phyloP scores from a whole-genome alignment of 1,140 invertebrate genomes.

The Hesperophylax magnus region DNA sequence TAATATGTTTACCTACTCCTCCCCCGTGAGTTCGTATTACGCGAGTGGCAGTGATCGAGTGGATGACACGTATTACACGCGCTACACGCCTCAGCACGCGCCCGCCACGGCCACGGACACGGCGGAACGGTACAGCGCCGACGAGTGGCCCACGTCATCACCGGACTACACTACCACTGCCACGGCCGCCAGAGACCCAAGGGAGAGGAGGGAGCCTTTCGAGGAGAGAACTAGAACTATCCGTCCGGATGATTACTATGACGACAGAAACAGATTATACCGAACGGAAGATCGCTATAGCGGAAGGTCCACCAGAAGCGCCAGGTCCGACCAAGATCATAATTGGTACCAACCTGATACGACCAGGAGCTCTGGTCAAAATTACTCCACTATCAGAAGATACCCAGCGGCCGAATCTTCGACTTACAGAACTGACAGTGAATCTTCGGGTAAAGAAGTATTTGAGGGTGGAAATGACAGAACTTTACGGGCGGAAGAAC shows the following conservation, averaged over 20 bases:
- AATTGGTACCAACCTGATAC: slow-evolving; percentile 55
- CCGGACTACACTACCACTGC: slow-evolving; percentile 48
- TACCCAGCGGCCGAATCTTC: slow-evolving; percentile 40
- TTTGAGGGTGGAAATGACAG: slow-evolving; percentile 69
- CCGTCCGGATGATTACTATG: slow-evolving; percentile 56
- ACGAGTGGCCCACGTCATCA: slow-evolving; percentile 53
- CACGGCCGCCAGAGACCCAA: slow-evolving; percentile 32
- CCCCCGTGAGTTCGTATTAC: slow-evolving; percentile 55
- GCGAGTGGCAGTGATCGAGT: slow-evolving; percentile 52
- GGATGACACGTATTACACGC: slow-evolving; percentile 52
- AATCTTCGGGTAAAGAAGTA: slow-evolving; percentile 51
- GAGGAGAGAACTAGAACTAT: slow-evolving; percentile 58
- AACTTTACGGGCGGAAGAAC: slow-evolving; percentile 68
- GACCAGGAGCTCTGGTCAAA: slow-evolving; percentile 47
- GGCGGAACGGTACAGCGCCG: slow-evolving; percentile 46
- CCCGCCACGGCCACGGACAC: slow-evolving; percentile 31
- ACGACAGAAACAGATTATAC: slow-evolving; percentile 53
- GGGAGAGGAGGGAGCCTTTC: slow-evolving; percentile 52
- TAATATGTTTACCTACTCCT: slow-evolving; percentile 56
- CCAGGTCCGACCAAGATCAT: slow-evolving; percentile 52
- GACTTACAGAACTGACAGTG: slow-evolving; percentile 54
- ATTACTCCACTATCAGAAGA: slow-evolving; percentile 36
- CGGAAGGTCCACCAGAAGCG: slow-evolving; percentile 51
- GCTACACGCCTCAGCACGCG: slow-evolving; percentile 44
- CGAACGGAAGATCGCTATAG: slow-evolving; percentile 53